phyloP scores from a whole-genome alignment of 35 echinoderm and acorn worm species.

The Lytechinus variegatus region DNA sequence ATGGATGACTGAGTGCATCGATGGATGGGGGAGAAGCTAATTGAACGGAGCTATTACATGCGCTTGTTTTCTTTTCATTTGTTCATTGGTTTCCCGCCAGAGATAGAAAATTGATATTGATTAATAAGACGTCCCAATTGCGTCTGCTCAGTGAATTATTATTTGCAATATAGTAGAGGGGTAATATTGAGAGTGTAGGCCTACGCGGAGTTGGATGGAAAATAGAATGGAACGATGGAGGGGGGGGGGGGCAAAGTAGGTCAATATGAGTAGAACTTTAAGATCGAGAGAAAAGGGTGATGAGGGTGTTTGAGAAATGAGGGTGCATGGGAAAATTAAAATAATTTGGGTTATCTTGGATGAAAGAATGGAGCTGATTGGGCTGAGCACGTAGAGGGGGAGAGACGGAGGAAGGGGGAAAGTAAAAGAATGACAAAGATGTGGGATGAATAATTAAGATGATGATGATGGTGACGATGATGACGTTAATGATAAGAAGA shows the following conservation, averaged over 20 bases:
- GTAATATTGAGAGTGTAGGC: not conserved
- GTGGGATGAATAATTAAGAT: no score
- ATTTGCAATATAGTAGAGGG: constrained; percentile 12
- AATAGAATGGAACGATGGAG: not conserved
- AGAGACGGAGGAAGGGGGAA: not conserved
- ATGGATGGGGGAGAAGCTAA: not conserved
- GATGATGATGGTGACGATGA: not conserved
- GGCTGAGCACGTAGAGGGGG: not conserved
- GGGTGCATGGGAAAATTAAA: not conserved
- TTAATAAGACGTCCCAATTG: constrained; percentile 18
- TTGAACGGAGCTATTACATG: not conserved
- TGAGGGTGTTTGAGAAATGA: not conserved
- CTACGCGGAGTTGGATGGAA: not conserved
- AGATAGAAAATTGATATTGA: constrained; percentile 15
- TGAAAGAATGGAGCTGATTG: no score
- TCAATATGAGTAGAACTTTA: not conserved
- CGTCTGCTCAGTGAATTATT: constrained; percentile 18
- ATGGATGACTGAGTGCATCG: not conserved
- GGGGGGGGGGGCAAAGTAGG: not conserved
- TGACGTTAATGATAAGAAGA: not conserved
- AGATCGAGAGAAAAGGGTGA: not conserved
- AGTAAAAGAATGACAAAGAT: not conserved
- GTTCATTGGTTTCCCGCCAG: not conserved
- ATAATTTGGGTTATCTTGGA: not conserved
- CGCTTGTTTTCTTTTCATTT: constrained; percentile 13